Percentiles rank a stretch among this genome's conserved stretches.
Conservation (phyloP, 1,140 invertebrate species). For the Oppia nitens region DNA sequence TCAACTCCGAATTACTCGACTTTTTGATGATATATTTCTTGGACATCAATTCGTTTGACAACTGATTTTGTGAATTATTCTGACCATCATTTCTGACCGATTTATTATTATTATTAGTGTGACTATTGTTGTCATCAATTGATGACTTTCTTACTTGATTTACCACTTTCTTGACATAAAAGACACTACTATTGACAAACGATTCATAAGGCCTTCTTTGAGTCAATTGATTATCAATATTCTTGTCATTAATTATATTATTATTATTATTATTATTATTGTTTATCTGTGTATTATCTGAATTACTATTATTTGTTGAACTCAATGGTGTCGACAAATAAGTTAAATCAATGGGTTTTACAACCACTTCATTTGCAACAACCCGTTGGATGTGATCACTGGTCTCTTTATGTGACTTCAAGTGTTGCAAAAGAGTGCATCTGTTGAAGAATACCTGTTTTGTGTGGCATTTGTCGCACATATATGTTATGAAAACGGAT, state of each 20-base stretch:
- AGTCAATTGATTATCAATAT: background rate
- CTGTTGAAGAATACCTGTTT: background rate
- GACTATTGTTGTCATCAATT: background rate
- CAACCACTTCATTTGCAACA: background rate
- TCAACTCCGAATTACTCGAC: background rate
- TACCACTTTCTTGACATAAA: too few relatives aligned
- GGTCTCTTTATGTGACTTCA: background rate
- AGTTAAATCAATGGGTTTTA: background rate
- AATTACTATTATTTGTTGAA: too few relatives aligned
- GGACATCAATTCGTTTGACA: background rate
- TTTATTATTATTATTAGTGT: background rate
- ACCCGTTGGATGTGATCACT: too few relatives aligned
- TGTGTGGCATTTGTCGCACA: background rate
- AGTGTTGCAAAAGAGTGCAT: background rate
- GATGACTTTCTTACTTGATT: background rate
- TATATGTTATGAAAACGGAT: background rate
- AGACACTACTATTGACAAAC: background rate
- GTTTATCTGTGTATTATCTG: background rate
- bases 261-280: constrained; percentile 1
- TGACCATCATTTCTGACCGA: background rate
- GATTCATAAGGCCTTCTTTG: background rate
- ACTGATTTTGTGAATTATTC: background rate
- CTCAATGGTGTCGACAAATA: background rate
- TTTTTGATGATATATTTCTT: background rate
- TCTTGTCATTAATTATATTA: background rate